These are phyloP conservation scores for Scaptomyza graminum DNA, from an alignment of 1,140 invertebrate species.

Conservation along the genomic window DNA sequence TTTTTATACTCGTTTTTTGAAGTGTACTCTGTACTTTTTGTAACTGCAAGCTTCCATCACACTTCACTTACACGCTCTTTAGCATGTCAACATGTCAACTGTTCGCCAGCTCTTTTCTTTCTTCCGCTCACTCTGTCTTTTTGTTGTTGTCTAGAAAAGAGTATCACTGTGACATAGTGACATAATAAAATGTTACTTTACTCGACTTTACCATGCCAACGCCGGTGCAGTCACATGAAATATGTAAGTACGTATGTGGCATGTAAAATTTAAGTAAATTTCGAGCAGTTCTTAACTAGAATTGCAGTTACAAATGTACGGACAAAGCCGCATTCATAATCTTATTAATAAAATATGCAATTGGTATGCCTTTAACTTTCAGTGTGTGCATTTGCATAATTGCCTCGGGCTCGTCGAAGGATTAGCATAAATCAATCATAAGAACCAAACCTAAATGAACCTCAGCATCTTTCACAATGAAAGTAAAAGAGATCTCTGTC, in stretches of 20 bases:
- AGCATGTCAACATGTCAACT: constrained; percentile 75
- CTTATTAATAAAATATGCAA: constrained; percentile 43
- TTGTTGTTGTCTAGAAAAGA: constrained; percentile 8
- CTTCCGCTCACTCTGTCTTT: background rate
- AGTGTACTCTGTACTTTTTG: constrained; percentile 21
- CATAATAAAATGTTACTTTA: constrained; percentile 80
- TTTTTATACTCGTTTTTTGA: too few relatives aligned
- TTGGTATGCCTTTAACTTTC: constrained; percentile 20
- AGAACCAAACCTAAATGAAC: constrained; percentile 22
- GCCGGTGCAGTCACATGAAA: background rate
- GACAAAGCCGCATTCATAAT: constrained; percentile 11
- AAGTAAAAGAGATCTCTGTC: constrained; percentile 45
- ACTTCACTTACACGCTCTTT: constrained; percentile 81
- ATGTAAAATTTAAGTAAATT: constrained; percentile 1
- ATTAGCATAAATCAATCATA: constrained; percentile 78
- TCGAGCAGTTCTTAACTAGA: constrained; percentile 1
- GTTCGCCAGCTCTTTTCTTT: background rate
- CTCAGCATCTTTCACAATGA: background rate
- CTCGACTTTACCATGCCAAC: constrained; percentile 6
- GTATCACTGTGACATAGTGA: constrained; percentile 65
- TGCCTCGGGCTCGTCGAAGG: constrained; percentile 36
- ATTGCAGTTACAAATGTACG: constrained; percentile 3
- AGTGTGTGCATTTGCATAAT: constrained; percentile 51
- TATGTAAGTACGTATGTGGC: too few relatives aligned
- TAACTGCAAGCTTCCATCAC: constrained; percentile 75